phyloP scores from a whole-genome alignment of 2,888 invertebrate species.

The Agapostemon virescens region DNA sequence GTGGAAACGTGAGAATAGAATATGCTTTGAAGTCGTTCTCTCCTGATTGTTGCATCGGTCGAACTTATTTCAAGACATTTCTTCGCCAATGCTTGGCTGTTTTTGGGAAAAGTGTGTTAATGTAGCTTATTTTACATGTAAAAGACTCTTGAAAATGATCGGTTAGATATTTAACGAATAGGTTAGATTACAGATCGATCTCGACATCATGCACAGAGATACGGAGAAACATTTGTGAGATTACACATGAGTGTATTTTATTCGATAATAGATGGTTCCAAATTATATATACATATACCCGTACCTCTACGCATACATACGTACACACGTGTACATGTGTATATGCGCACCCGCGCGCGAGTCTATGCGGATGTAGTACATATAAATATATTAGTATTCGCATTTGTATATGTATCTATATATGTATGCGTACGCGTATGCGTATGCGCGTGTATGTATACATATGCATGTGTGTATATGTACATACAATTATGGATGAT shows the following conservation, averaged over 20 bases:
- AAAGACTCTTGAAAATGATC: constrained; percentile 30
- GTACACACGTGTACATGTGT: constrained; percentile 1
- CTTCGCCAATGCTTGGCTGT: constrained; percentile 37
- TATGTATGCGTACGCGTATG: neutral
- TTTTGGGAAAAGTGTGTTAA: constrained; percentile 48
- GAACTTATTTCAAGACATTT: constrained; percentile 63
- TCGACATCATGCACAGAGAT: constrained; percentile 44
- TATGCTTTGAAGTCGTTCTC: constrained; percentile 74
- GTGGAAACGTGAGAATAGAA: constrained; percentile 71
- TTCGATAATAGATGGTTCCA: constrained; percentile 10
- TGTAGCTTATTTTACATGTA: constrained; percentile 24
- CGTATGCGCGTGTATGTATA: constrained; percentile 8
- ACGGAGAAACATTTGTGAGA: constrained; percentile 40
- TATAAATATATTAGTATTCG: constrained; percentile 12
- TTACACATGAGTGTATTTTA: constrained; percentile 33
- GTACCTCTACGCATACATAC: neutral
- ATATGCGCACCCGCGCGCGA: neutral
- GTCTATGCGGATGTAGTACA: neutral
- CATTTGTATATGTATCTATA: neutral
- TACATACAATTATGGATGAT: constrained; percentile 25
- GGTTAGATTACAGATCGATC: constrained; percentile 58
- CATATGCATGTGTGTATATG: constrained; percentile 12
- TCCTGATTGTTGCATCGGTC: constrained; percentile 67
- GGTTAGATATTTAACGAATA: constrained; percentile 51
- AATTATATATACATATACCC: constrained; percentile 23